Evolutionary conservation across 2,797 vertebrate species (phyloP).

Genomic region (Botia kubotai): DNA sequence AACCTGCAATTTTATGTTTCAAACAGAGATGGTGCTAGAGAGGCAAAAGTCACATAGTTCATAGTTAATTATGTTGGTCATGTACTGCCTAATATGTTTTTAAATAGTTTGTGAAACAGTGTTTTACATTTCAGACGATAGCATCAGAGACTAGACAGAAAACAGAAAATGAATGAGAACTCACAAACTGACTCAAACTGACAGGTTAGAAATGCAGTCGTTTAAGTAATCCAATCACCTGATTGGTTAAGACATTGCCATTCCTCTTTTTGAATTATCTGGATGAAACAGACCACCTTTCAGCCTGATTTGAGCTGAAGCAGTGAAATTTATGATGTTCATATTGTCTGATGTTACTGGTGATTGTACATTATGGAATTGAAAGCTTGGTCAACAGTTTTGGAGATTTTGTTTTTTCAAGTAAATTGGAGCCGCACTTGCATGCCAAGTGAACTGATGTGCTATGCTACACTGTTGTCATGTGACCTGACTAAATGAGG

Average conservation of each 20-base stretch:
- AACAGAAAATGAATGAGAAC: background rate
- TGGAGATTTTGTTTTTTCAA: background rate
- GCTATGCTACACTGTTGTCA: too few species aligned
- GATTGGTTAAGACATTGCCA: background rate
- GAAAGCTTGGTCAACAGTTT: background rate
- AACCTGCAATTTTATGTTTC: too few species aligned
- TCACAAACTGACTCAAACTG: background rate
- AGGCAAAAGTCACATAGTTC: too few species aligned
- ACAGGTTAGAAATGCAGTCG: background rate
- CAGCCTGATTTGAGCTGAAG: too few species aligned
- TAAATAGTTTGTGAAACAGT: background rate
- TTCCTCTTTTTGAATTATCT: background rate
- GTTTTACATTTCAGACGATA: background rate
- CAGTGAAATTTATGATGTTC: too few species aligned
- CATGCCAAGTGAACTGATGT: too few species aligned
- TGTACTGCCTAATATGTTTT: background rate
- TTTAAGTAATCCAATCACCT: too few species aligned
- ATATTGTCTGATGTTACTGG: background rate
- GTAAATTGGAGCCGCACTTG: too few species aligned
- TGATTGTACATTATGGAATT: background rate
- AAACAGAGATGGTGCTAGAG: too few species aligned
- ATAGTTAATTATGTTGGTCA: too few species aligned
- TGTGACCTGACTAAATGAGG: too few species aligned
- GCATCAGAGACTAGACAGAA: background rate
- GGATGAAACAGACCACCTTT: background rate